Evolutionary conservation across 2,113 vertebrate genomes (phyloP), one percentile per base, ranked within the genome.

Genomic region (Leiothrix lutea): DNA sequence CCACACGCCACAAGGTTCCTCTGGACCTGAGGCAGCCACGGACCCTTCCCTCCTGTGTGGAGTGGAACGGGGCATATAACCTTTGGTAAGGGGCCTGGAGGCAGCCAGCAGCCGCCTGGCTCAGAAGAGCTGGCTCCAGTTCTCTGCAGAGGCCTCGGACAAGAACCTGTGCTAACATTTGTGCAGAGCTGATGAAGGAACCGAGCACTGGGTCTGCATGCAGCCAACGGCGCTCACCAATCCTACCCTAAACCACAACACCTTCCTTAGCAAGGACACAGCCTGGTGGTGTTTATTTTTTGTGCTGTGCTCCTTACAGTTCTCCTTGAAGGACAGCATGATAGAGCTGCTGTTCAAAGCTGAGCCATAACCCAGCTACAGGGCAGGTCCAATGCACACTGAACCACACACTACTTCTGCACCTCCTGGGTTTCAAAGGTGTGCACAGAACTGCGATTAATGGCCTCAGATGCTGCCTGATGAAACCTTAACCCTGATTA

Each of bases 11-110:
- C 35, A 48, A 31, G 28, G 48, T 8, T 64, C 44, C 60, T 22
- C 72, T 4, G n/a, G 21, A 66, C 33, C 12, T 0, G 2, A 45
- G 40, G 83, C 75, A 67, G 42, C 21, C 48, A 10, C 0, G 1
- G 56, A 36, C 12, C 15, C 25, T 42, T 57, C 40, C 12, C 36
- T 87, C 44, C 53, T 0, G 0, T 0, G 3, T 6, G 0, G 0
- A 31, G 22, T 3, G n/a, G 36, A 35, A 42, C 5, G 14, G 21
- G 53, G 65, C 33, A 67, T 2, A 35, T 17, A 14, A 40, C 47
- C 23, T 51, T 72, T 31, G 44, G 1, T 24, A 4, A 11, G 40
- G 29, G n/a, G 61, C 24, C 36, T 54, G 4, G 14, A 53, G 73
- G 35, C 65, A 64, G 61, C 16, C 57, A 36, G 67, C 40, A 57